Evolutionary conservation across 2,797 vertebrate genomes (phyloP), one percentile per base, ranked within the genome.

Genomic region (Poeciliopsis turneri): DNA sequence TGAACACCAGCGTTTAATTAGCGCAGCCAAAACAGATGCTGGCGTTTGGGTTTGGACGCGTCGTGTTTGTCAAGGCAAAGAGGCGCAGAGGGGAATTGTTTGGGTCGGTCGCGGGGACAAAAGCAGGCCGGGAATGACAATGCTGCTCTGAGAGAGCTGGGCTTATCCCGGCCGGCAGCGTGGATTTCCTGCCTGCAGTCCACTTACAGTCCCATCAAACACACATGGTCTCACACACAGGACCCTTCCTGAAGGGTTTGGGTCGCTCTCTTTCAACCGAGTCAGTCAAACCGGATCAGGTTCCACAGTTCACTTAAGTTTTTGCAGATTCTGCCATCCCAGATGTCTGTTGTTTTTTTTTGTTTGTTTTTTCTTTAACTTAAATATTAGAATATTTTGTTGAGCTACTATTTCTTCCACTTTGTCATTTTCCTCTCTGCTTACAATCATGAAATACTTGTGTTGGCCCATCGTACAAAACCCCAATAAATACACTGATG

Each of bases 111-210:
- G 9, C 80, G 80, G 84, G 87, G 87, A 95, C 94, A 95, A 95
- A 92, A 90, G 89, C 92, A 88, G 84, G 87, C 88, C 80, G 78
- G 89, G 91, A 91, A 90, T 92, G 85, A 93, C 92, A 94, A 94
- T 93, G 90, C 90, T 84, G 90, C 88, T 85, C 82, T n/a, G 87
- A 91, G 86, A 92, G 91, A 92, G 82, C 85, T 70, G 82, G 86
- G 93, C 91, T 95, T 92, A 95, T 92, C 86, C 87, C 85, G 53
- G 57, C 88, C 88, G 86, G 87, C 88, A 90, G 89, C 85, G 55
- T 82, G 93, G 94, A 95, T 94, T 95, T 95, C 93, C 95, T 94
- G 93, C 85, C 85, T 78, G 89, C 88, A 88, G 82, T 90, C 89
- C 93, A 85, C 86, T 82, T 88, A 93, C 91, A 87, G 81, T 89